These are phyloP conservation scores for Beaufortia kweichowensis DNA, from an alignment of 2,113 vertebrate species.

Conservation along the genomic window DNA sequence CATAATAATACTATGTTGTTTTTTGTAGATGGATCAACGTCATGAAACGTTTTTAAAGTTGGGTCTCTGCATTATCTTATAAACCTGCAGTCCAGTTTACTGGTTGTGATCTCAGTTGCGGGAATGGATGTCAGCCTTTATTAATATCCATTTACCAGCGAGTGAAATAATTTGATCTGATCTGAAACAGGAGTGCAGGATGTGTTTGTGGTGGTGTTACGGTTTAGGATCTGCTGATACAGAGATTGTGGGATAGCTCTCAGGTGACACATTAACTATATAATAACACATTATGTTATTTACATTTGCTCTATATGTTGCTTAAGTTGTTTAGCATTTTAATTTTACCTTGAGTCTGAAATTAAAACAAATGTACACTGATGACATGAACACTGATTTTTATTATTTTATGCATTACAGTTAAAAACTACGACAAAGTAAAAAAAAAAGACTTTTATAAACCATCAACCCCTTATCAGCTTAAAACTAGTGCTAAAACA, in stretches of 20 bases:
- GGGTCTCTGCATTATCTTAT: too few species aligned
- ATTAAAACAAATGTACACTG: conserved; percentile 1
- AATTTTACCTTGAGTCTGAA: background rate
- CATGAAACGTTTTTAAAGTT: too few species aligned
- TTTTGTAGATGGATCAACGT: too few species aligned
- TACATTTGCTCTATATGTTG: background rate
- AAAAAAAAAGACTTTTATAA: background rate
- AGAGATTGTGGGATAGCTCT: background rate
- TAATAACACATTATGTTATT: background rate
- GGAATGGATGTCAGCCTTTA: background rate
- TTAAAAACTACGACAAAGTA: background rate
- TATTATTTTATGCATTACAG: conserved; percentile 39
- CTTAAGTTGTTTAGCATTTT: too few species aligned
- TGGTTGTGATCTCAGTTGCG: background rate
- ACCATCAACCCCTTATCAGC: background rate
- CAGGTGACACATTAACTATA: background rate
- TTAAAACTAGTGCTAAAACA: background rate
- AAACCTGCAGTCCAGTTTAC: background rate
- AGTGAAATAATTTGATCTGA: background rate
- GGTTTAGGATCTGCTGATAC: background rate
- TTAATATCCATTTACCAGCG: conserved; percentile 2
- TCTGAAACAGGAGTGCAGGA: conserved; percentile 10
- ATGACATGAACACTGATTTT: conserved; percentile 40
- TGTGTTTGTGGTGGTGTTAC: conserved; percentile 15
- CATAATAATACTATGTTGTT: too few species aligned